phyloP scores from a whole-genome alignment of 2,113 vertebrate genomes.

The Sardina pilchardus region DNA sequence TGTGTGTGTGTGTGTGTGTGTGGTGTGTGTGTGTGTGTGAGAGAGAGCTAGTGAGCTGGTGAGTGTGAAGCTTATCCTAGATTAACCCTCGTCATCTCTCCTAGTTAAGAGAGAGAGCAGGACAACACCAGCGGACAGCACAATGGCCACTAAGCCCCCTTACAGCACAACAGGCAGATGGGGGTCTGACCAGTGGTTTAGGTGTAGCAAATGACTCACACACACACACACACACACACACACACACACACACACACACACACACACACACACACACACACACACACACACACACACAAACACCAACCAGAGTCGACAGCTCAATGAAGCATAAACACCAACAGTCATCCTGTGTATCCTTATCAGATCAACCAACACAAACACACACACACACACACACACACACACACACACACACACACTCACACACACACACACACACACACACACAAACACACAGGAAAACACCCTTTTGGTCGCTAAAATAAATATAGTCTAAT shows the following conservation, averaged over 20 bases:
- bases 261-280: neutral
- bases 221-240: neutral
- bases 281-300: neutral
- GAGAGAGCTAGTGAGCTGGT: too few species aligned
- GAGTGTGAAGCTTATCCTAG: too few species aligned
- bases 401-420: neutral
- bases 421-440: neutral
- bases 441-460: neutral
- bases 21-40: too few species aligned
- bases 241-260: constrained; percentile 2
- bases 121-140: neutral
- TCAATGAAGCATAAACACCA: constrained; percentile 8
- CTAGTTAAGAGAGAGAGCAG: too few species aligned
- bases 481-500: too few species aligned
- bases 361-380: neutral
- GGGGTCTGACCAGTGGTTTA: neutral
- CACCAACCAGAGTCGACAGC: neutral
- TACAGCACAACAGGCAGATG: too few species aligned
- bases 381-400: neutral
- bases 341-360: neutral
- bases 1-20: too few species aligned
- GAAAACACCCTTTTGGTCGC: too few species aligned
- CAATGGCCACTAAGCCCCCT: too few species aligned
- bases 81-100: too few species aligned
- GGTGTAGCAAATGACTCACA: neutral